Conservation (phyloP, 2,888 invertebrate species). For the Cataglyphis livida region DNA sequence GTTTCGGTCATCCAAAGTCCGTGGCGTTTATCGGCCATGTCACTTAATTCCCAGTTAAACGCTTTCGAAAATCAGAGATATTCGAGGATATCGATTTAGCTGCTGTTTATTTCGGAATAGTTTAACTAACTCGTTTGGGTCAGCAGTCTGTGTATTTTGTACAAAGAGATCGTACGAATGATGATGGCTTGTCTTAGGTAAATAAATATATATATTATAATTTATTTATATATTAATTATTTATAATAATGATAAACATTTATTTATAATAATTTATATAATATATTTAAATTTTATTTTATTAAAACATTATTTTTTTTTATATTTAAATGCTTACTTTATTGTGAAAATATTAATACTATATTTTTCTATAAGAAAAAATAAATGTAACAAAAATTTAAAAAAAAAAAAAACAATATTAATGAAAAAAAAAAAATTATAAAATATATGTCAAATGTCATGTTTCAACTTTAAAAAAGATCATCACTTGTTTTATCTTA, state of each 20-base stretch:
- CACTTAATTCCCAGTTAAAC: slow-evolving; percentile 40
- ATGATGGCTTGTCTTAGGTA: background rate
- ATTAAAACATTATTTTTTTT: too few relatives aligned
- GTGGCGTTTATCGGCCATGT: slow-evolving; percentile 37
- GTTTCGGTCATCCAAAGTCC: slow-evolving; percentile 28
- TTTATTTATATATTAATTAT: too few relatives aligned
- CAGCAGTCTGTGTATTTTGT: background rate
- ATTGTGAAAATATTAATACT: background rate
- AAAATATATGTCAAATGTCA: slow-evolving; percentile 3
- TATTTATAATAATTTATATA: too few relatives aligned
- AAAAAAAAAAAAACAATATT: background rate
- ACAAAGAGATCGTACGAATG: background rate
- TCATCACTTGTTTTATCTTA: background rate
- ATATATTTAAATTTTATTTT: too few relatives aligned
- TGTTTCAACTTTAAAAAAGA: background rate
- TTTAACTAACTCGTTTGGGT: background rate
- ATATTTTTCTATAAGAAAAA: background rate
- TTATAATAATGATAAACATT: too few relatives aligned
- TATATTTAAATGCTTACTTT: background rate
- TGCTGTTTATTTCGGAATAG: background rate
- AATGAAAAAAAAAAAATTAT: background rate
- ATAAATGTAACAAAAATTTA: background rate
- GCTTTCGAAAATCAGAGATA: slow-evolving; percentile 20
- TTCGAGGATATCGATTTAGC: slow-evolving; percentile 7
- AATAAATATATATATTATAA: background rate